Evolutionary conservation across 2,113 vertebrate species (phyloP).

Genomic region (Phyllostomus hastatus): DNA sequence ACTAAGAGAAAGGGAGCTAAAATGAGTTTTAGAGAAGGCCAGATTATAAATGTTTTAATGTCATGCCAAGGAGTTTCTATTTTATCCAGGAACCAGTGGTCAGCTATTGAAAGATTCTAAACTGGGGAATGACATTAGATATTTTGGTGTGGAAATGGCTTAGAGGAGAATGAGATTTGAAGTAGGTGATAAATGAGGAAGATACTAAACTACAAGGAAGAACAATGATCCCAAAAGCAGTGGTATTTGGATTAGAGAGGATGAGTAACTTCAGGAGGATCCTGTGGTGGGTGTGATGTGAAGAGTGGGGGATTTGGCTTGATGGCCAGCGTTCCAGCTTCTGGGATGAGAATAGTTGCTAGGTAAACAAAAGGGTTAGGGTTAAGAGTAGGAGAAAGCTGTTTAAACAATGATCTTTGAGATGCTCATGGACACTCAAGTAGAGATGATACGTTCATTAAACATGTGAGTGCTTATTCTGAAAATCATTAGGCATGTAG

Average conservation of each 20-base stretch:
- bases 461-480: not conserved
- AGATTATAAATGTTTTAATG: not conserved
- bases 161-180: not conserved
- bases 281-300: not conserved
- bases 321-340: not conserved
- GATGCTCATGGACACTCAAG: not conserved
- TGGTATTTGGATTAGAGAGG: not conserved
- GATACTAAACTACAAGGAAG: not conserved
- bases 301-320: not conserved
- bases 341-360: not conserved
- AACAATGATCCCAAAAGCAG: not conserved
- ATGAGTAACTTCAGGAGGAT: not conserved
- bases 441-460: not conserved
- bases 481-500: not conserved
- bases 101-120: not conserved
- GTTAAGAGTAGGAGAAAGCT: not conserved
- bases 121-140: not conserved
- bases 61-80: not conserved
- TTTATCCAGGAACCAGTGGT: not conserved
- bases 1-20: not conserved
- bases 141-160: not conserved
- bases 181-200: not conserved
- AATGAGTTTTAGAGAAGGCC: not conserved
- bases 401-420: not conserved
- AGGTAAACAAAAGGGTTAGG: not conserved